Conservation (phyloP, 2,888 invertebrate species). For the Lasioglossum morio region DNA sequence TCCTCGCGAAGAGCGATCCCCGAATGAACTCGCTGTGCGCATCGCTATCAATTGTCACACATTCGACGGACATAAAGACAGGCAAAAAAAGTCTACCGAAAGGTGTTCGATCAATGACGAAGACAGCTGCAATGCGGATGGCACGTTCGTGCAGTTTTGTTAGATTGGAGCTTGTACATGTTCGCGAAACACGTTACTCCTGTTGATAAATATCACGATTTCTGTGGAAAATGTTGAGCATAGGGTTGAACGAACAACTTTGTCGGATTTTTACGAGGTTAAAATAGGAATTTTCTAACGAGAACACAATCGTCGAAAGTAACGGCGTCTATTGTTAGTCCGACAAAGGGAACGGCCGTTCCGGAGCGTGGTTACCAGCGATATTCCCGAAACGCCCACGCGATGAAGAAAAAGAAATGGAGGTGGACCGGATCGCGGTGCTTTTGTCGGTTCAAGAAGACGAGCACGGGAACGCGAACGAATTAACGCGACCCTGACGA, state of each 20-base stretch:
- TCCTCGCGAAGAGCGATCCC: background rate
- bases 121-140: background rate
- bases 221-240: too few species aligned
- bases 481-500: slow-evolving; percentile 4
- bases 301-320: too few species aligned
- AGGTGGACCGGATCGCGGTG: background rate
- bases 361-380: background rate
- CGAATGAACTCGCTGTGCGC: background rate
- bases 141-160: background rate
- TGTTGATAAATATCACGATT: too few species aligned
- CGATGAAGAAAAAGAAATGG: background rate
- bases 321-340: background rate
- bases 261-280: too few species aligned
- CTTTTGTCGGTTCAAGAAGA: slow-evolving; percentile 5
- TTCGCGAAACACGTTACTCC: too few species aligned
- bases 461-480: background rate
- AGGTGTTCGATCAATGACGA: background rate
- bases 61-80: background rate
- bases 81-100: background rate
- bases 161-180: too few species aligned
- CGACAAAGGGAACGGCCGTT: background rate
- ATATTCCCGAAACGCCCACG: background rate
- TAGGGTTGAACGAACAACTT: too few species aligned
- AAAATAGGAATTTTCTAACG: too few species aligned
- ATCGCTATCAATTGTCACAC: background rate